Conservation (phyloP, 2,797 vertebrate genomes). For the Tenualosa ilisha region DNA sequence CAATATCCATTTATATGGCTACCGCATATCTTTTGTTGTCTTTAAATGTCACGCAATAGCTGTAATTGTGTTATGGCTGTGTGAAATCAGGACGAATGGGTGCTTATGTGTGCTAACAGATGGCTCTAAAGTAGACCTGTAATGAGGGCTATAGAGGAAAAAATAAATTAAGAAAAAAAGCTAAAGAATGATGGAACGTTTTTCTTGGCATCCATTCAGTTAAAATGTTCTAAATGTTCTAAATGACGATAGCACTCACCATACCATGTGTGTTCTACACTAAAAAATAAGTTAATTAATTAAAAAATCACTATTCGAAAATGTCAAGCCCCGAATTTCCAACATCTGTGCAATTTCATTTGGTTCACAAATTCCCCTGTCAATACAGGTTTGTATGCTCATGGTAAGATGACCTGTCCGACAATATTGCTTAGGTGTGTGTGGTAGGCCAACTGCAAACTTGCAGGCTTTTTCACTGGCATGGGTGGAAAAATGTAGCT, state of each 20-base stretch:
- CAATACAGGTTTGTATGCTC: neutral
- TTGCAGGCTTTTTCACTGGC: neutral
- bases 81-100: neutral
- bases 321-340: too few relatives aligned
- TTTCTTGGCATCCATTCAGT: too few relatives aligned
- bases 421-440: neutral
- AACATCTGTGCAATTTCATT: too few relatives aligned
- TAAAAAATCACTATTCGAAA: too few relatives aligned
- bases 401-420: neutral
- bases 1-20: neutral
- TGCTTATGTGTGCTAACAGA: neutral
- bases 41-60: conserved; percentile 11
- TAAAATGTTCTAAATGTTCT: too few relatives aligned
- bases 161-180: neutral
- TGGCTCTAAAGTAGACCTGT: neutral
- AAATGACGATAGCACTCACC: neutral
- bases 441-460: neutral
- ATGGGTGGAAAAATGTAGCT: neutral
- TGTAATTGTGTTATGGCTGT: neutral
- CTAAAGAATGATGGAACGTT: too few relatives aligned
- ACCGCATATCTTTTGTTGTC: neutral
- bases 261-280: neutral
- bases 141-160: neutral
- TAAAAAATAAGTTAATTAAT: too few relatives aligned
- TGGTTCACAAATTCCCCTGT: neutral